Percentiles rank a stretch among this genome's conserved stretches.
These are phyloP conservation scores for Eristalis tenax DNA, from an alignment of 2,888 invertebrate genomes.

Conservation along the genomic window DNA sequence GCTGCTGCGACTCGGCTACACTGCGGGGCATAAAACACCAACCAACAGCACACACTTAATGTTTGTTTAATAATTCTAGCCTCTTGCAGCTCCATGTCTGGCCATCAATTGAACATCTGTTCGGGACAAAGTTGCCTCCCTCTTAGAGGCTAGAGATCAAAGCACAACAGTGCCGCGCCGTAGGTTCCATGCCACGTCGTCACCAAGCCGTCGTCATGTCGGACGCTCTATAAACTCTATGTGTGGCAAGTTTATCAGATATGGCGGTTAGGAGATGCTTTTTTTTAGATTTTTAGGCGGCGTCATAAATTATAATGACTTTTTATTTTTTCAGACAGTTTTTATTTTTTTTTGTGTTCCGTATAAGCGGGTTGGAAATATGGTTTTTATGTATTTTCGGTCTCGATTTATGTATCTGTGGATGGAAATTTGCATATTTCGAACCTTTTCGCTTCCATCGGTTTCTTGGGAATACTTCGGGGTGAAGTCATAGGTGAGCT, in stretches of 20 bases:
- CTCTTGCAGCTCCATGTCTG: background rate
- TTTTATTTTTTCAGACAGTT: slow-evolving; percentile 6
- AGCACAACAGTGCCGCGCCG: background rate
- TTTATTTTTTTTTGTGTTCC: background rate
- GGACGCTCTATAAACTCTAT: background rate
- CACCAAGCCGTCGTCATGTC: background rate
- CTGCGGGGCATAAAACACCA: background rate
- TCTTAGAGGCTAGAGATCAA: background rate
- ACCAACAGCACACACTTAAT: background rate
- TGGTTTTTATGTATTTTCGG: background rate
- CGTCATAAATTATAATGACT: slow-evolving; percentile 38
- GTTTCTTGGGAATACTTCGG: background rate
- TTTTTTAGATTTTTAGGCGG: slow-evolving; percentile 12
- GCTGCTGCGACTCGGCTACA: background rate
- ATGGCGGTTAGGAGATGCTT: background rate
- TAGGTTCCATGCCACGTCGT: background rate
- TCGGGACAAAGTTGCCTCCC: background rate
- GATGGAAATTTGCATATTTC: slow-evolving; percentile 1
- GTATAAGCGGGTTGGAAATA: background rate
- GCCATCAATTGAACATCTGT: background rate
- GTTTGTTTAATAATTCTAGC: background rate
- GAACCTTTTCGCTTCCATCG: background rate
- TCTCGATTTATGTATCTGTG: background rate
- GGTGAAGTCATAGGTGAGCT: background rate
- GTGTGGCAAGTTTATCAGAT: background rate